These are phyloP conservation scores for Plecturocebus donacophilus DNA, from an alignment of 2,113 vertebrate species.

Conservation along the genomic window DNA sequence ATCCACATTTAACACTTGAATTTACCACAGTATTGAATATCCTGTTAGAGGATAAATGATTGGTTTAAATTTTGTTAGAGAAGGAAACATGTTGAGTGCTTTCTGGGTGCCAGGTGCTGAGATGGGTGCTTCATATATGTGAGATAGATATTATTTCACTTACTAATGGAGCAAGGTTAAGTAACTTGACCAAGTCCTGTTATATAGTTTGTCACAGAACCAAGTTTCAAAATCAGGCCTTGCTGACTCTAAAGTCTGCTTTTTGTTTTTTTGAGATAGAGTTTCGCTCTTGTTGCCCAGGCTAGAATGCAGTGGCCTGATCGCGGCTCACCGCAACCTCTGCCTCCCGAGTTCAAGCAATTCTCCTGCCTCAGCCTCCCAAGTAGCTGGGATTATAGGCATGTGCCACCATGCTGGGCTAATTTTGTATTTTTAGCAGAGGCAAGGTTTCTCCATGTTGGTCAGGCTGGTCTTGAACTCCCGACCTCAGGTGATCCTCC, in stretches of 20 bases:
- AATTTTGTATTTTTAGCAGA: too few relatives aligned
- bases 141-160: background rate
- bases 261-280: too few relatives aligned
- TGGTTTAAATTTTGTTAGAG: background rate
- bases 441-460: too few relatives aligned
- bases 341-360: too few relatives aligned
- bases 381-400: too few relatives aligned
- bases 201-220: background rate
- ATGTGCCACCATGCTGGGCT: too few relatives aligned
- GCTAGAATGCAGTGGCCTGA: too few relatives aligned
- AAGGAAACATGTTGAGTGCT: background rate
- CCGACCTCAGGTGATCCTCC: too few relatives aligned
- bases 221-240: slow-evolving; percentile 21
- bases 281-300: too few relatives aligned
- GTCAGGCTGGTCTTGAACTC: too few relatives aligned
- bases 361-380: too few relatives aligned
- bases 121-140: background rate
- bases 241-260: background rate
- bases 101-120: background rate
- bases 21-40: background rate
- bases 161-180: slow-evolving; percentile 7
- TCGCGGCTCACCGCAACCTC: too few relatives aligned
- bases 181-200: background rate
- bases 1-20: background rate
- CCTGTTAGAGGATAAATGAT: background rate